Conservation (phyloP, 2,888 invertebrate species). For the Salticus scenicus region DNA sequence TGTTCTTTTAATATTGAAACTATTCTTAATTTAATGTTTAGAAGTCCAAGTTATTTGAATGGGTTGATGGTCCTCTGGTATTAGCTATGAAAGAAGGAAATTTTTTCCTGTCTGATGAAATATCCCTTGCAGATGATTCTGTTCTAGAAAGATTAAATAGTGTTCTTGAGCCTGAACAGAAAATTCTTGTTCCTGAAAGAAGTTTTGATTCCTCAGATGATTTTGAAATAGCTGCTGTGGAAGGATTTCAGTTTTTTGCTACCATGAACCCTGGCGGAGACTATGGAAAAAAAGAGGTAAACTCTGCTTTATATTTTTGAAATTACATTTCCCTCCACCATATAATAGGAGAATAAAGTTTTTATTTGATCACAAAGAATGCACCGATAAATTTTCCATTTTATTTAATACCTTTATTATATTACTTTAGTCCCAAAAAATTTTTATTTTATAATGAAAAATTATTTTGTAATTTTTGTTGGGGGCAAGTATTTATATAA, state of each 20-base stretch:
- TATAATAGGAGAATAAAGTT: too few relatives aligned
- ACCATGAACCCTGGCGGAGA: constrained; percentile 99
- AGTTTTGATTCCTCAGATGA: constrained; percentile 79
- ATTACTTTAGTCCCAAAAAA: too few relatives aligned
- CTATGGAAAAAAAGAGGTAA: constrained; percentile 96
- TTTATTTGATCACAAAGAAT: too few relatives aligned
- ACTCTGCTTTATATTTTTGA: too few relatives aligned
- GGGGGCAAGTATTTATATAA: too few relatives aligned
- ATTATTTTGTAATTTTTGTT: too few relatives aligned
- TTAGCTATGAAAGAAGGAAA: constrained; percentile 90
- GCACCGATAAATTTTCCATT: too few relatives aligned
- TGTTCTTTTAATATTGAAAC: too few relatives aligned
- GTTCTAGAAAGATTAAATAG: constrained; percentile 98
- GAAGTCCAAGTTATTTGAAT: constrained; percentile 86
- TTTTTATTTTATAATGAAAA: too few relatives aligned
- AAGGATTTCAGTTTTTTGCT: constrained; percentile 91
- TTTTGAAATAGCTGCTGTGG: constrained; percentile 80
- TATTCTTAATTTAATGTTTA: too few relatives aligned
- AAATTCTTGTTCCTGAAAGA: constrained; percentile 92
- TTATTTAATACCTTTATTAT: too few relatives aligned
- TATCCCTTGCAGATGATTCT: constrained; percentile 98
- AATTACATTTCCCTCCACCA: too few relatives aligned
- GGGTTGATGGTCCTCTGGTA: constrained; percentile 97
- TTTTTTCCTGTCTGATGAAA: constrained; percentile 97
- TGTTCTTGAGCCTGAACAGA: constrained; percentile 93